A percentile compares a stretch with the other conserved stretches of the same genome.
Evolutionary conservation across 2,888 invertebrate genomes (phyloP).

Genomic region (Caenorhabditis sp.): DNA sequence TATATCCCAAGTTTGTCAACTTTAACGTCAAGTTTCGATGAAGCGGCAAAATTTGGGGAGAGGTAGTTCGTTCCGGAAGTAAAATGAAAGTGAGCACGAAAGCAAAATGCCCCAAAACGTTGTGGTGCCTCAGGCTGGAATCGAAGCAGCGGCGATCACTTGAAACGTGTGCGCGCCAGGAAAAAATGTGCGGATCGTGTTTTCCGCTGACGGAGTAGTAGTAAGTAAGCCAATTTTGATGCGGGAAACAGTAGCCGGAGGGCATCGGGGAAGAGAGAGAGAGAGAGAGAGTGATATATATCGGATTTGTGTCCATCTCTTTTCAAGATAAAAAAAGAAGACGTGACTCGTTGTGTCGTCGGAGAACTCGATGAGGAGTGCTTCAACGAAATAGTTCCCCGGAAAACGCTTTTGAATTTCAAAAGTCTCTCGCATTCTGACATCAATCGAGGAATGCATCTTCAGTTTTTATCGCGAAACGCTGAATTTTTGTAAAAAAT

Average conservation of each 20-base stretch:
- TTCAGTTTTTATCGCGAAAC: too few species aligned
- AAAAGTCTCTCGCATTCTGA: too few species aligned
- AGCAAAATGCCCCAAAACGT: constrained; percentile 10
- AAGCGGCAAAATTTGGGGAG: not conserved
- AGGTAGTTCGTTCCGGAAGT: constrained; percentile 1
- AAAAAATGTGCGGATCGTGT: too few species aligned
- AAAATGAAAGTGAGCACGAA: too few species aligned
- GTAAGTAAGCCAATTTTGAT: constrained; percentile 17
- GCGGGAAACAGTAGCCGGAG: constrained; percentile 50
- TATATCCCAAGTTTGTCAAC: too few species aligned
- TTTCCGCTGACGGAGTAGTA: not conserved
- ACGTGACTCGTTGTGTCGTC: not conserved
- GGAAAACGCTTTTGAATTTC: too few species aligned
- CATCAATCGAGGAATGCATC: too few species aligned
- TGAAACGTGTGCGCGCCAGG: too few species aligned
- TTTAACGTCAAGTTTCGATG: not conserved
- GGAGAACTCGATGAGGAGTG: constrained; percentile 10
- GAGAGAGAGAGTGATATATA: constrained; percentile 17
- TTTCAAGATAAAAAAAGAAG: constrained; percentile 12
- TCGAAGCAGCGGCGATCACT: constrained; percentile 79
- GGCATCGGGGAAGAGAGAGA: too few species aligned
- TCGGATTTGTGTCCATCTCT: constrained; percentile 31
- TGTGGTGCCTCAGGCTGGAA: constrained; percentile 77
- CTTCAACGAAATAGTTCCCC: too few species aligned
- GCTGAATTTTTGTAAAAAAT: too few species aligned